These are phyloP conservation scores for Syrphus vitripennis DNA, from an alignment of 2,888 invertebrate species.

Conservation along the genomic window DNA sequence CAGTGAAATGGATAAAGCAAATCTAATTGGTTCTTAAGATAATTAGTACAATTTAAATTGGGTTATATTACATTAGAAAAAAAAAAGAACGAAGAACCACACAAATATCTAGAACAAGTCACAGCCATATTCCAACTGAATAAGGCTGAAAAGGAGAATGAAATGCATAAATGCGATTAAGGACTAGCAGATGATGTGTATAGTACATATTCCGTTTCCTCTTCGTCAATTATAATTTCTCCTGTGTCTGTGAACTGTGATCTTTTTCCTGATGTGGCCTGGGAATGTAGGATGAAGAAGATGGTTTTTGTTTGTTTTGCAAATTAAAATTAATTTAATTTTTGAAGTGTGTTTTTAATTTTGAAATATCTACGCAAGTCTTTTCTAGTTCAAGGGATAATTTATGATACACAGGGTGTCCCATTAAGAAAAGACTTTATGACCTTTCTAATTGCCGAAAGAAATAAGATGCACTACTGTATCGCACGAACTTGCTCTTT, in stretches of 20 bases:
- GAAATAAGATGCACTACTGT: no score
- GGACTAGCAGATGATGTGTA: conserved; percentile 23
- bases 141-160: conserved; percentile 14
- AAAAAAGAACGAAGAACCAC: background rate
- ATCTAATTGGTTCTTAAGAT: conserved; percentile 61
- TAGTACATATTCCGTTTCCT: conserved; percentile 9
- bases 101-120: background rate
- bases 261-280: background rate
- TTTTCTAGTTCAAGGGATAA: no score
- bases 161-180: conserved; percentile 45
- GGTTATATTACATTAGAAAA: background rate
- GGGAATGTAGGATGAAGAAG: background rate
- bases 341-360: no score
- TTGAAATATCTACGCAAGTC: no score
- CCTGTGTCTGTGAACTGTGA: background rate
- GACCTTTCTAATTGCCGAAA: no score
- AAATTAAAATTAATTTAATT: background rate
- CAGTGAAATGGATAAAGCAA: conserved; percentile 37
- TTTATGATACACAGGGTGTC: no score
- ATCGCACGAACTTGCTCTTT: no score
- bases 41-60: conserved; percentile 54
- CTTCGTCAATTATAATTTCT: conserved; percentile 3
- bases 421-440: no score
- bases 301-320: background rate
- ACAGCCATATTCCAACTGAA: background rate